Base-by-base conservation (phyloP, 2,888 invertebrate genomes). In the Eucriotettix oculatus region DNA sequence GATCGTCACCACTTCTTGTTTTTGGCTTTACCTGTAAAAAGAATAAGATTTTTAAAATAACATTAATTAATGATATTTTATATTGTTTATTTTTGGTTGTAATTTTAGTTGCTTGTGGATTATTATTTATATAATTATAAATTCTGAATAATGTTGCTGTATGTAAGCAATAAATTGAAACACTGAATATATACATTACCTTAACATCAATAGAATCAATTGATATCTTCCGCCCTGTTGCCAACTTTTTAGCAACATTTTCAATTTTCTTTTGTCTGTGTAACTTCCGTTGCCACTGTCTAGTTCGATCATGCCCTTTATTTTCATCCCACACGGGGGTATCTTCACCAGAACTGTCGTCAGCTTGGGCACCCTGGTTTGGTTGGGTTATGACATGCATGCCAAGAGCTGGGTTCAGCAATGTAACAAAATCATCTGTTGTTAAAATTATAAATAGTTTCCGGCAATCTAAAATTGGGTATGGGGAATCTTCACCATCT, bases 391-490 rank as follows among this genome's bases (percentile, higher is more conserved):
- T 42, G 17, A 54, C 42, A 29, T 54, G 12, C 44, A 48, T 54
- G 14, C 14, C 48, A 48, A 64, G 58, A 3, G 9, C 14, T 7
- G 65, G 63, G 53, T 65, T 64, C n/a, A 59, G 44, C 29, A 62
- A 16, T n/a, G 54, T 42, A 10, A 61, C 48, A 9, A 61, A 43
- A 40, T 64, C 58, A 41, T 65, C 62, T 14, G 54, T 57, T n/a
- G 67, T 79, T 41, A 87, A 69, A 64, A 84, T 79, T 63, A 75
- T 73, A 64, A 83, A 79, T 3, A 87, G 70, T 65, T 76, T 76
- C 55, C 77, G 76, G 58, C 78, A 79, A 67, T 87, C 78, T 14
- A 85, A 73, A 54, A 73, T 71, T 0, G 87, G 85, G 70, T 85
- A 87, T 68, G 84, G 86, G 54, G 79, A 76, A 16, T 75, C 74